These are phyloP conservation scores for Drosophila cognata DNA, from an alignment of 2,888 invertebrate species.

Conservation along the genomic window DNA sequence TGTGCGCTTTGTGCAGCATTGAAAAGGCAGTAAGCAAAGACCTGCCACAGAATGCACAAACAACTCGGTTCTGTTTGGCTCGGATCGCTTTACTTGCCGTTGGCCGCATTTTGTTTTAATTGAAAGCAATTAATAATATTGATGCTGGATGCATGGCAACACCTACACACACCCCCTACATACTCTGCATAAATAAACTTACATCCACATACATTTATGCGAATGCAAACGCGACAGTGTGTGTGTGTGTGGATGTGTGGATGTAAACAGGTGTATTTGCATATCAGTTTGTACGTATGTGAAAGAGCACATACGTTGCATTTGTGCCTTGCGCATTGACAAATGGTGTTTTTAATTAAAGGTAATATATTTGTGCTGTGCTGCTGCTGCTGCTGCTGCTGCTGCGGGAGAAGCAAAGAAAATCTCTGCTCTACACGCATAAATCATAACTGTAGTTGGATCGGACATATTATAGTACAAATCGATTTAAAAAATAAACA, in stretches of 20 bases:
- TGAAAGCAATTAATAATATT: conserved; percentile 71
- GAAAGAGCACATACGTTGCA: conserved; percentile 1
- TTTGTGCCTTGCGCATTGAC: conserved; percentile 37
- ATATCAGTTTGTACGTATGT: neutral
- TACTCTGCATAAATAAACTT: conserved; percentile 2
- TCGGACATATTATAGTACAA: neutral
- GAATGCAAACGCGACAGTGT: no score
- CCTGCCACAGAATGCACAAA: neutral
- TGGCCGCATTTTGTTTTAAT: conserved; percentile 52
- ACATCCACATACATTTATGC: conserved; percentile 23
- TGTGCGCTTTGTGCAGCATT: neutral
- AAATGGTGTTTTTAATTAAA: conserved; percentile 68
- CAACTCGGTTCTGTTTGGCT: neutral
- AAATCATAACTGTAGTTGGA: conserved; percentile 9
- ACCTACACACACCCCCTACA: conserved; percentile 4
- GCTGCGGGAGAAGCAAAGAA: conserved; percentile 40
- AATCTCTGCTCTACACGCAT: conserved; percentile 21
- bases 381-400: conserved; percentile 48
- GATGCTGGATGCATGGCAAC: conserved; percentile 36
- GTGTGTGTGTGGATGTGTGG: neutral
- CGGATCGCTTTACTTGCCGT: neutral
- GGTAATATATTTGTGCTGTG: conserved; percentile 61
- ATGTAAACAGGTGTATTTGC: conserved; percentile 9
- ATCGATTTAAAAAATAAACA: conserved; percentile 3
- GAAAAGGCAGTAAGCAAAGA: neutral